These are phyloP conservation scores for Drosophila arizonae DNA, from an alignment of 1,140 invertebrate genomes.

Conservation along the genomic window DNA sequence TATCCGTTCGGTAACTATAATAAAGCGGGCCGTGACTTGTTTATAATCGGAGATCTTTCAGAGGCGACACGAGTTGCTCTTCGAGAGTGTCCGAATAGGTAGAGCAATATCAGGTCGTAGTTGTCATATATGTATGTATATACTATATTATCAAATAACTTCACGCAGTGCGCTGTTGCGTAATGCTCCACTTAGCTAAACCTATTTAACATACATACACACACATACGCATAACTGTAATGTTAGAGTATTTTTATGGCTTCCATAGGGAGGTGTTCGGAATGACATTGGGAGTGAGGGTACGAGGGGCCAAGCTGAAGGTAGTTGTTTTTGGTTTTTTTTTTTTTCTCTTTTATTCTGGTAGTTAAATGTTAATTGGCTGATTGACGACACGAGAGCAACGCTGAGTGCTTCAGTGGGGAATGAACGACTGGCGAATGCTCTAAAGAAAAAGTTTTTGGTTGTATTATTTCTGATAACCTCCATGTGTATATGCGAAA, in stretches of 20 bases:
- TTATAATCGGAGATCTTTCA: neutral
- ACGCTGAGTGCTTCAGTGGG: neutral
- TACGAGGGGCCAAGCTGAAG: neutral
- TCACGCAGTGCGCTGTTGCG: conserved; percentile 21
- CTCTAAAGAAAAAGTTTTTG: neutral
- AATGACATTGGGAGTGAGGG: conserved; percentile 19
- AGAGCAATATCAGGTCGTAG: neutral
- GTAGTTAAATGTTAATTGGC: conserved; percentile 68
- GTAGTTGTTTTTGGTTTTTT: conserved; percentile 19
- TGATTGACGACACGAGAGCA: conserved; percentile 41
- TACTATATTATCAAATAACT: conserved; percentile 26
- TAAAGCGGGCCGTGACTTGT: neutral
- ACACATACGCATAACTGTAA: neutral
- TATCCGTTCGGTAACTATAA: no score
- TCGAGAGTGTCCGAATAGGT: no score
- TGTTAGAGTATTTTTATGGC: conserved; percentile 34
- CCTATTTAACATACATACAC: neutral
- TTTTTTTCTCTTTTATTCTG: conserved; percentile 10
- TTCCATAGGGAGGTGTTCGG: conserved; percentile 13
- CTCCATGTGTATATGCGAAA: no score
- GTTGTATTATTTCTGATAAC: no score
- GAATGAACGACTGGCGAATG: neutral
- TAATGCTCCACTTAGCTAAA: conserved; percentile 14
- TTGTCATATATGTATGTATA: neutral
- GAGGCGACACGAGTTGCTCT: neutral